Evolutionary conservation across 2,797 vertebrate genomes (phyloP), one percentile per base, ranked within the genome.

Genomic region (Sebastes minor): DNA sequence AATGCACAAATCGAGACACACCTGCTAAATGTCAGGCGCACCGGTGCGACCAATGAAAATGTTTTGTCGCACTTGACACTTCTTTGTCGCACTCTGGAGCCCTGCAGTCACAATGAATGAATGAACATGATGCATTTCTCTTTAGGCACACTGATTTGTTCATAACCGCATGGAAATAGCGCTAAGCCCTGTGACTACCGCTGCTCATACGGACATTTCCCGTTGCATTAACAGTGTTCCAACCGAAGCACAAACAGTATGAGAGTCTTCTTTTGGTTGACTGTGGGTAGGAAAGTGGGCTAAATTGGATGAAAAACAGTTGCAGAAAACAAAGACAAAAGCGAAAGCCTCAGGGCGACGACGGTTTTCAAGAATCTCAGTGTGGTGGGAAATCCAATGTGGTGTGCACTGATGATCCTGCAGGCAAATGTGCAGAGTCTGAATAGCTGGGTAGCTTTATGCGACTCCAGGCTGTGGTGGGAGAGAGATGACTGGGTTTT

Each of bases 251-350:
- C 6, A 49, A 69, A 57, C 27, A 22, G 18, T 14, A 4, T 4
- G 12, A 66, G n/a, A 38, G 33, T 60, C 28, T n/a, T 56, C 22
- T 22, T 67, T 52, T 67, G 33, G 70, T 60, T 69, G 2, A 53
- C 6, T 28, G 32, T 63, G 60, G 59, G 52, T n/a, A 18, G 71
- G n/a, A 71, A 78, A 80, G 46, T 61, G 72, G 38, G 65, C 33
- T 81, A 20, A 88, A 89, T 59, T 57, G 55, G 74, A 82, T 70
- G 81, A 56, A 78, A 85, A 89, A 79, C 33, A 3, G 38, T 64
- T 61, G 32, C 66, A 28, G 70, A 64, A 76, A 77, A 82, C 74
- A 76, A 74, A 86, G 49, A 71, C 32, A 67, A 57, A 84, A 81
- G 74, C 30, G 56, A 83, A 83, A 71, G 49, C 89, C 76, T 77